Percentiles rank a stretch among this genome's conserved stretches.
These are phyloP conservation scores for Chionomys nivalis DNA, from an alignment of 2,113 vertebrate genomes.

Conservation along the genomic window DNA sequence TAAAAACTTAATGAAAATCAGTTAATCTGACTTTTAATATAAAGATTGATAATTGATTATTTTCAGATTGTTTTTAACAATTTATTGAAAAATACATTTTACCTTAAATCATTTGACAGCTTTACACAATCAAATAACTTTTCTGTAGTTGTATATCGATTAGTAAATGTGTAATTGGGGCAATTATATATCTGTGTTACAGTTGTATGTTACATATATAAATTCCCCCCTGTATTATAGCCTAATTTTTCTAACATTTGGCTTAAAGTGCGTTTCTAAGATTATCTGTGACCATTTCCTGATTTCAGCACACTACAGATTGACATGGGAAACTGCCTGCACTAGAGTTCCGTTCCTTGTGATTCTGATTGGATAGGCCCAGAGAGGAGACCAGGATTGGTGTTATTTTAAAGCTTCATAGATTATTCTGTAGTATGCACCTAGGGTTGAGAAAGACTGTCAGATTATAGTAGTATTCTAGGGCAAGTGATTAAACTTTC, in stretches of 20 bases:
- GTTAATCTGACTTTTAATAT: constrained; percentile 17
- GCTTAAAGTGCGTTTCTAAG: constrained; percentile 25
- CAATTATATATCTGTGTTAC: background rate
- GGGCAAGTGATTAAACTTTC: constrained; percentile 15
- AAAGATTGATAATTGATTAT: constrained; percentile 41
- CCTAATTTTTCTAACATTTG: constrained; percentile 44
- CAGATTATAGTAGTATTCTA: constrained; percentile 20
- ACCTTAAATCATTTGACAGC: constrained; percentile 23
- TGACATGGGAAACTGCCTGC: background rate
- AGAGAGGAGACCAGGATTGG: background rate
- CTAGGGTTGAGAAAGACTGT: constrained; percentile 21
- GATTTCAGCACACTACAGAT: background rate
- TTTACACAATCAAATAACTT: constrained; percentile 45
- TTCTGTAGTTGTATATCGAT: background rate
- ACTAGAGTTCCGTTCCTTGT: background rate
- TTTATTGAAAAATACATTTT: constrained; percentile 41
- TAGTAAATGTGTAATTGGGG: constrained; percentile 11
- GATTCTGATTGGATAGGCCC: background rate
- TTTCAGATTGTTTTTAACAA: constrained; percentile 51
- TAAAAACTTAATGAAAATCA: background rate
- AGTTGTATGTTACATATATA: background rate
- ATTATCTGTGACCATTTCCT: constrained; percentile 24
- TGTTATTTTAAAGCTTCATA: constrained; percentile 23
- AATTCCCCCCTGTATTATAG: constrained; percentile 19
- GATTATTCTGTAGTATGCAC: constrained; percentile 30